Base-by-base conservation (phyloP, 2,888 invertebrate species). In the Noctua janthina region DNA sequence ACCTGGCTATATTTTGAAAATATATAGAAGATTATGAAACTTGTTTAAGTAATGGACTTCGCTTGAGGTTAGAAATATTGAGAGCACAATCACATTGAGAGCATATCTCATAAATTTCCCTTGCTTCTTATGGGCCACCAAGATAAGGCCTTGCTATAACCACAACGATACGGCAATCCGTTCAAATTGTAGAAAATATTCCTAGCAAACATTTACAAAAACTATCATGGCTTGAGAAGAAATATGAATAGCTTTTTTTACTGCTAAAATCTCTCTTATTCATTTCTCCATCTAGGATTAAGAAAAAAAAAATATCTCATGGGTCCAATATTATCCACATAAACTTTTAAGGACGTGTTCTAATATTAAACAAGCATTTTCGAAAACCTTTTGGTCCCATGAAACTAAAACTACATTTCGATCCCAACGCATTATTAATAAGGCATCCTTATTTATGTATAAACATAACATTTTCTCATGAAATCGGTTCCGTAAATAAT, bases 401-500 rank as follows among this genome's bases (percentile, higher is more conserved):
- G 54, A 70, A 74, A 70, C 56, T 64, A 59, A 79, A 85, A 67
- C 51, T 54, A 74, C 70, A 62, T 62, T 15, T 39, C 5, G 23
- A 59, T 51, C 67, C 35, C 46, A 54, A 69, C 20, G 59, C 67
- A 70, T 70, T 74, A 85, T 85, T 81, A 85, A 85, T 70, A 81
- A 49, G 46, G 29, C 59, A 8, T 74, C 69, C 51, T 46, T 70
- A 54, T 56, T 72, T 83, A 77, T 74, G 72, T 68, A 72, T 72
- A 75, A 78, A 76, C 75, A 46, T 13, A 76, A 39, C 54, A 59
- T 78, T 70, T 78, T 79, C 67, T 73, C 49, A 62, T 75, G 72
- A 72, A 79, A 84, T 82, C 74, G 64, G 35, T 76, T 80, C 78
- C 70, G 39, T 78, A 67, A 71, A 86, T 79, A 83, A 87, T 79